Evolutionary conservation across 2,113 vertebrate genomes (phyloP), one percentile per base, ranked within the genome.

Genomic region (Hirundichthys speculiger): DNA sequence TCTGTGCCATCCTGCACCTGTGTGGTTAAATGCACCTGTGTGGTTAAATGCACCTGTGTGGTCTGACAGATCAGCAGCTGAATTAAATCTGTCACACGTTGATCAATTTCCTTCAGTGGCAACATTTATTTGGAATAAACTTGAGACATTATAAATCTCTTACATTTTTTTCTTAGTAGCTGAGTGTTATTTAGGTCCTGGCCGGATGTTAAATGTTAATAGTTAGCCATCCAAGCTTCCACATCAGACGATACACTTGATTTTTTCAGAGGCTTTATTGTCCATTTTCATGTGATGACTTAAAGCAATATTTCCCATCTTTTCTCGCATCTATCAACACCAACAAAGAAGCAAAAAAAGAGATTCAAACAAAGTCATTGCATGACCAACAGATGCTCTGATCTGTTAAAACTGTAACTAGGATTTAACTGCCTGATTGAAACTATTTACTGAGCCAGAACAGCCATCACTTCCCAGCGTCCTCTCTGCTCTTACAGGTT

Each of bases 211-310:
- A 7, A 34, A 34, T 10, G 30, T 10, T 34, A 10, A 34, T 10
- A 34, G 30, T 3, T 1, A 10, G 30, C 3, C 30, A 7, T 34
- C 30, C 30, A 34, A 34, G 5, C 15, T n/a, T 43, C 41, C 43
- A 45, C 42, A 45, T 8, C n/a, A 18, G 9, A 34, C 30, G 11
- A 34, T 2, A 34, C 30, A 7, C 2, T 43, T 43, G 6, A 16
- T 16, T 19, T 18, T 19, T 19, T 19, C 9, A 10, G 38, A 84
- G 75, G 68, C 67, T 89, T 89, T 87, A 90, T 90, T 90, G 76
- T 84, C 75, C 63, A 77, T 79, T 84, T 85, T 79, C 73, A 83
- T 69, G 57, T 70, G 51, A 74, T 64, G 72, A 84, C 50, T 73
- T 73, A 74, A 77, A 85, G 75, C 66, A 86, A 72, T 53, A 58